Evolutionary conservation across 2,797 vertebrate species (phyloP).

Genomic region (Scarus forsteni): DNA sequence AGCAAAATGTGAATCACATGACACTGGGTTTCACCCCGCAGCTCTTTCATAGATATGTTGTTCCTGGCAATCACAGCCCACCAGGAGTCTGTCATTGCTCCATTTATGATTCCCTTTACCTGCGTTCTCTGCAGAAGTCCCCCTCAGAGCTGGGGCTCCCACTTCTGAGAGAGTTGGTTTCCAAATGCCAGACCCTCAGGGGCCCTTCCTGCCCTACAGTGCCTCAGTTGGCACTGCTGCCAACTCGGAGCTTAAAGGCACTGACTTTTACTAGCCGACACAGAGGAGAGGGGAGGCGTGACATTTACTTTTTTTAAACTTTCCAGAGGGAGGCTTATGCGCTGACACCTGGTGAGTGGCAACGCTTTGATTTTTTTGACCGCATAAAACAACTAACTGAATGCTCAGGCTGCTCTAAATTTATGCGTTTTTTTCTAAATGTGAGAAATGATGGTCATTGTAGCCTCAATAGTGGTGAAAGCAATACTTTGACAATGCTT

Average conservation of each 20-base stretch:
- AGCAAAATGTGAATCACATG: not conserved
- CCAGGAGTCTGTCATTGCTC: conserved; percentile 27
- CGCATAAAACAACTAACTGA: not conserved
- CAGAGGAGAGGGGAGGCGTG: conserved; percentile 68
- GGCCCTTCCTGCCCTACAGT: conserved; percentile 74
- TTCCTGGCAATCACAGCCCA: conserved; percentile 27
- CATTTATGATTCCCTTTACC: conserved; percentile 53
- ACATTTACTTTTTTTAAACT: conserved; percentile 67
- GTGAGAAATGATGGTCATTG: too few species aligned
- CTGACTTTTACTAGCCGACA: conserved; percentile 71
- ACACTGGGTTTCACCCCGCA: not conserved
- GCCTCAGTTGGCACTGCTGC: conserved; percentile 72
- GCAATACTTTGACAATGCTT: too few species aligned
- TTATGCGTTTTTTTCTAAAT: too few species aligned
- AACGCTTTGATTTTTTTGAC: conserved; percentile 2
- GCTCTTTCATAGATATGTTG: conserved; percentile 26
- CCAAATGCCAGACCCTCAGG: conserved; percentile 79
- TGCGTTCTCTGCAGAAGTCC: conserved; percentile 36
- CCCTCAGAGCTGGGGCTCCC: conserved; percentile 56
- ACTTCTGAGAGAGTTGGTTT: conserved; percentile 57
- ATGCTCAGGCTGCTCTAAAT: too few species aligned
- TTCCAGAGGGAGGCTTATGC: conserved; percentile 28
- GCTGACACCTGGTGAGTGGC: conserved; percentile 35
- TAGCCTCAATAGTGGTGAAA: too few species aligned
- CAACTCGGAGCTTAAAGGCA: conserved; percentile 74